Percentiles rank a stretch among this genome's conserved stretches.
phyloP scores from a whole-genome alignment of 2,888 invertebrate genomes.

The Petrophora chlorosata region DNA sequence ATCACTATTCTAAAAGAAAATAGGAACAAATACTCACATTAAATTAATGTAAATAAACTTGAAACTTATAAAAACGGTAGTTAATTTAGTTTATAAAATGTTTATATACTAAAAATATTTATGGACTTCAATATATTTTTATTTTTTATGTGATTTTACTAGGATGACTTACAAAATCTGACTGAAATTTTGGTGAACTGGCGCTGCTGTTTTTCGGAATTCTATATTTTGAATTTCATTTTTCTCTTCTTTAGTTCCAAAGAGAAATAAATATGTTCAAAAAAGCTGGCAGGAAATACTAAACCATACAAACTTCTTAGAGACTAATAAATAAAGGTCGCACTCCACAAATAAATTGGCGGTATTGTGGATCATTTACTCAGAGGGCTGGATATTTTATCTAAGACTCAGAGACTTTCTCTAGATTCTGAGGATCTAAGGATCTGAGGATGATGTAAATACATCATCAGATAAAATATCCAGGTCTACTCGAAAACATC shows the following conservation, averaged over 20 bases:
- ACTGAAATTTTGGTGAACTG: constrained; percentile 12
- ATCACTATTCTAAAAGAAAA: too few species aligned
- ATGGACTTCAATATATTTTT: constrained; percentile 24
- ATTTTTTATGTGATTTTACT: constrained; percentile 26
- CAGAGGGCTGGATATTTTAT: too few species aligned
- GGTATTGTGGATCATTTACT: too few species aligned
- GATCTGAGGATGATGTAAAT: too few species aligned
- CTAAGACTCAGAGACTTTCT: too few species aligned
- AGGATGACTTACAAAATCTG: constrained; percentile 21
- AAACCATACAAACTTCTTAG: constrained; percentile 1
- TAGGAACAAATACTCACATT: constrained; percentile 16
- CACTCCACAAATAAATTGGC: too few species aligned
- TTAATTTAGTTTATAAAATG: constrained; percentile 7
- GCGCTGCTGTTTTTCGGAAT: constrained; percentile 10
- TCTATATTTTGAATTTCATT: constrained; percentile 7
- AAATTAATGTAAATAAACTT: constrained; percentile 7
- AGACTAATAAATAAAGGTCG: background rate
- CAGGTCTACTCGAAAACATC: too few species aligned
- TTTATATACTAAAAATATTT: constrained; percentile 11
- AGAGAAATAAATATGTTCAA: background rate
- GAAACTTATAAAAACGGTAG: constrained; percentile 11
- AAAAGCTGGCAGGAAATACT: background rate
- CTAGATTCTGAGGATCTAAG: too few species aligned
- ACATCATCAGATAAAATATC: too few species aligned
- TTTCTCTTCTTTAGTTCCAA: constrained; percentile 6